Evolutionary conservation across 2,888 invertebrate genomes (phyloP).

Genomic region (Lapara coniferarum): DNA sequence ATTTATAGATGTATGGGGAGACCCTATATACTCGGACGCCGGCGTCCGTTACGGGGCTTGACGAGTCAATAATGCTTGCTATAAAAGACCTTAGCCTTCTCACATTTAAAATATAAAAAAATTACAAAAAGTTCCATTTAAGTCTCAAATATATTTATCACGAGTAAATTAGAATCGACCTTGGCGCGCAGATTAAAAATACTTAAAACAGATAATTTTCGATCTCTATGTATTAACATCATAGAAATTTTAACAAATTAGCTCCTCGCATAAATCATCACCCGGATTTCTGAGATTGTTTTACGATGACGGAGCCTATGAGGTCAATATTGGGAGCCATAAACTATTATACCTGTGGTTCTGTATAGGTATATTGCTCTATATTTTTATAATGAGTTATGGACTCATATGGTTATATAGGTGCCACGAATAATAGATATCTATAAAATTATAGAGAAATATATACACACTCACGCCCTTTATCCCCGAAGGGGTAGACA

Average conservation of each 20-base stretch:
- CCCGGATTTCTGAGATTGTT: slow-evolving; percentile 8
- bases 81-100: no score
- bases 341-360: neutral
- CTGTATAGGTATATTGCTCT: neutral
- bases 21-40: no score
- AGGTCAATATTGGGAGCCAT: slow-evolving; percentile 6
- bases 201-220: neutral
- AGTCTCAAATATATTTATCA: neutral
- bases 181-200: slow-evolving; percentile 1
- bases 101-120: no score
- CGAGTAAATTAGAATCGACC: neutral
- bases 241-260: slow-evolving; percentile 12
- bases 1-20: no score
- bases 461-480: no score
- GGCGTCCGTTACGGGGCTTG: no score
- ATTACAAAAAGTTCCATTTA: neutral
- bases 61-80: no score
- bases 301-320: slow-evolving; percentile 10
- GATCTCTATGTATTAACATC: neutral
- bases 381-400: neutral
- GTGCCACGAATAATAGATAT: no score
- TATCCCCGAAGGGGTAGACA: no score
- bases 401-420: neutral
- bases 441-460: no score
- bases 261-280: slow-evolving; percentile 9